phyloP scores from a whole-genome alignment of 2,797 vertebrate genomes.

The Chiroxiphia lanceolata region DNA sequence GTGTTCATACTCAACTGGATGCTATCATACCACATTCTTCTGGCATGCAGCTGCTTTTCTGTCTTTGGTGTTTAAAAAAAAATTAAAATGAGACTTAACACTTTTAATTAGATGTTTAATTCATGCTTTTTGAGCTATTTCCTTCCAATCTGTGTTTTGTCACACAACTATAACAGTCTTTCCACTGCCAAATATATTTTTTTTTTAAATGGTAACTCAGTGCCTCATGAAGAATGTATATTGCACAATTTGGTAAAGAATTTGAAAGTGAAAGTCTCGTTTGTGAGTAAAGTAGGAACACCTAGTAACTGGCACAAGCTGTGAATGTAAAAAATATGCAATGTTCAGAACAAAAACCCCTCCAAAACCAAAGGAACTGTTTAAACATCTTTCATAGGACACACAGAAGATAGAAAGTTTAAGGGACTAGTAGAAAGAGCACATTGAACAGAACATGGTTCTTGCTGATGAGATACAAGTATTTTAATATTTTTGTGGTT shows the following conservation, averaged over 20 bases:
- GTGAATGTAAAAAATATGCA: neutral
- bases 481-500: neutral
- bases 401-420: neutral
- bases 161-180: slow-evolving; percentile 59
- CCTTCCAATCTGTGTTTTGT: slow-evolving; percentile 66
- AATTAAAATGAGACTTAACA: slow-evolving; percentile 68
- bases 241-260: slow-evolving; percentile 51
- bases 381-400: neutral
- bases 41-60: slow-evolving; percentile 41
- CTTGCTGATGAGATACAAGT: neutral
- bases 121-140: slow-evolving; percentile 66
- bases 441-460: neutral
- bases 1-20: neutral
- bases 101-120: slow-evolving; percentile 74
- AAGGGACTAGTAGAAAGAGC: neutral
- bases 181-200: neutral
- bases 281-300: slow-evolving; percentile 25
- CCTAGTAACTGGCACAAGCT: slow-evolving; percentile 31
- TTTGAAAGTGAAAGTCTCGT: slow-evolving; percentile 54
- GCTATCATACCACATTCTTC: slow-evolving; percentile 12
- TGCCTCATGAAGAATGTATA: slow-evolving; percentile 48
- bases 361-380: neutral
- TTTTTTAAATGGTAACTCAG: slow-evolving; percentile 19
- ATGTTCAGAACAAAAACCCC: neutral
- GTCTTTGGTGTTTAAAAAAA: slow-evolving; percentile 56